phyloP scores from a whole-genome alignment of 2,113 vertebrate species.

The Stigmatopora argus region DNA sequence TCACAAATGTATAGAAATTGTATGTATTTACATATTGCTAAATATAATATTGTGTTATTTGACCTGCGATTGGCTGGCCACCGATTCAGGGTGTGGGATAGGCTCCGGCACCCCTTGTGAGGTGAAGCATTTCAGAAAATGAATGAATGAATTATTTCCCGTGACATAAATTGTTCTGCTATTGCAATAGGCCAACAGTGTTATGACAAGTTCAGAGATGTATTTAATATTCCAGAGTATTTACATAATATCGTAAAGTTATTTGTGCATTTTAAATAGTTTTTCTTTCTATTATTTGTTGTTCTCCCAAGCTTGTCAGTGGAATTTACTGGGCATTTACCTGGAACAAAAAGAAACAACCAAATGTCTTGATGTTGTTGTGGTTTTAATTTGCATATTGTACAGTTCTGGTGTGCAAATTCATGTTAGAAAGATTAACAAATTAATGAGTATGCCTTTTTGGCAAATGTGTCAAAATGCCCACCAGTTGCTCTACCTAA shows the following conservation, averaged over 20 bases:
- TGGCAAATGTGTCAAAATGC: neutral
- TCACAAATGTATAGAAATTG: neutral
- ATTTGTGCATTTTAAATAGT: neutral
- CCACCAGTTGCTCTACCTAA: neutral
- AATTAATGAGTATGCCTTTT: neutral
- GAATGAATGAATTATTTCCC: neutral
- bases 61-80: neutral
- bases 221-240: neutral
- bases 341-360: slow-evolving; percentile 63
- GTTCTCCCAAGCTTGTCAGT: neutral
- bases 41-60: neutral
- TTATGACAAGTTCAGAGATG: neutral
- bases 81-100: no score
- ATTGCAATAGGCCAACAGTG: neutral
- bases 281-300: neutral
- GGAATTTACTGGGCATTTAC: slow-evolving; percentile 9
- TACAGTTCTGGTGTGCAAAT: neutral
- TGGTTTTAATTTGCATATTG: neutral
- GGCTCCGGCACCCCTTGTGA: no score
- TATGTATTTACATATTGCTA: neutral
- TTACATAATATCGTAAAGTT: slow-evolving; percentile 1
- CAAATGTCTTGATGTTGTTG: slow-evolving; percentile 35
- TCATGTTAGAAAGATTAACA: neutral
- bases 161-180: no score
- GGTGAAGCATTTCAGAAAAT: no score